Conservation (phyloP, 2,797 vertebrate genomes). For the Notoglanidium macrostoma region DNA sequence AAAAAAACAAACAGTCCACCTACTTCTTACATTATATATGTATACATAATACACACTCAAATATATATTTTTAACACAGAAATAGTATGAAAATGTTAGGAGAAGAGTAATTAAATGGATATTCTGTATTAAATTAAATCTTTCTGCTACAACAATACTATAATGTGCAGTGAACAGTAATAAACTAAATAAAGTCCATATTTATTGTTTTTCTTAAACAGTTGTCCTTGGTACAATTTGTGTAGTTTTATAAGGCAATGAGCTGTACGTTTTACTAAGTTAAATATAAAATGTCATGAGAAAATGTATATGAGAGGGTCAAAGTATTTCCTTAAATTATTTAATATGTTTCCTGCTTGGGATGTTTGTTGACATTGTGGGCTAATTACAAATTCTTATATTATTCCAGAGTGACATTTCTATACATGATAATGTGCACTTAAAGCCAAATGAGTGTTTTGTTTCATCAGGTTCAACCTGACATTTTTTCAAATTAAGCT, state of each 20-base stretch:
- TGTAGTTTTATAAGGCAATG: too few species aligned
- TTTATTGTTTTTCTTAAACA: too few species aligned
- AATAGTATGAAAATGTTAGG: not conserved
- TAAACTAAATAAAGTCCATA: too few species aligned
- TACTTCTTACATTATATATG: not conserved
- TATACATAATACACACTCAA: not conserved
- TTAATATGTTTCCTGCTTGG: constrained; percentile 9
- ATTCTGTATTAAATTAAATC: too few species aligned
- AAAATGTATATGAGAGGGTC: not conserved
- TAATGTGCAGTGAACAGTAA: too few species aligned
- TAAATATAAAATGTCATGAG: not conserved
- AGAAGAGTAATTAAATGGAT: not conserved
- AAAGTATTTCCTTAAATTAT: not conserved
- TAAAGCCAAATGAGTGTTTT: not conserved
- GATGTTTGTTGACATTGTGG: constrained; percentile 10
- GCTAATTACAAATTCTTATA: not conserved
- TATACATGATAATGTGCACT: not conserved
- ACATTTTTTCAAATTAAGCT: not conserved
- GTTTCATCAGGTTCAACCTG: constrained; percentile 9
- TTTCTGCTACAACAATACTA: too few species aligned
- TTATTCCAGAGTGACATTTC: constrained; percentile 22
- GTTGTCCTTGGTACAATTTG: too few species aligned
- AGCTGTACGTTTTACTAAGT: too few species aligned
- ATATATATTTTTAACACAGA: not conserved
- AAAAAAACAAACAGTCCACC: constrained; percentile 31